Evolutionary conservation across 2,113 vertebrate species (phyloP).

Genomic region (Daphoenositta chrysoptera): DNA sequence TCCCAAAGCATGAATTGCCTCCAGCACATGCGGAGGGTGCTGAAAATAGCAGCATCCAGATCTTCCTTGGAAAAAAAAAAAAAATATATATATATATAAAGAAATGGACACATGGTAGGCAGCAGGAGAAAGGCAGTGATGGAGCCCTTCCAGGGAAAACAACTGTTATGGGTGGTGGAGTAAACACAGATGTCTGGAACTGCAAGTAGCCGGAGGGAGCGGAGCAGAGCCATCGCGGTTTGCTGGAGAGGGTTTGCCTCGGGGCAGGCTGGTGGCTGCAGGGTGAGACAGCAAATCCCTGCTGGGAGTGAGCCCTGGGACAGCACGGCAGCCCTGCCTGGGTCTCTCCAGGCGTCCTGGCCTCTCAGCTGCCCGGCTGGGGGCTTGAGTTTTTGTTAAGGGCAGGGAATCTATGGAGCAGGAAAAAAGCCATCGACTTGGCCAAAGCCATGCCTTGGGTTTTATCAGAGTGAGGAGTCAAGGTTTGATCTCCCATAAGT

Average conservation of each 20-base stretch:
- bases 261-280: background rate
- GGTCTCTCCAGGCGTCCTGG: background rate
- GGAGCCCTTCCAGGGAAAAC: slow-evolving; percentile 50
- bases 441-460: background rate
- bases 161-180: slow-evolving; percentile 18
- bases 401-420: background rate
- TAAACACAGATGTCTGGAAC: slow-evolving; percentile 50
- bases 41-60: slow-evolving; percentile 43
- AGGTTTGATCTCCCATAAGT: background rate
- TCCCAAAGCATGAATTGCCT: slow-evolving; percentile 21
- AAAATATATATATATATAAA: background rate
- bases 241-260: background rate
- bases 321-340: background rate
- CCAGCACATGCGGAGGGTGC: slow-evolving; percentile 18
- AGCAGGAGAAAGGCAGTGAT: slow-evolving; percentile 57
- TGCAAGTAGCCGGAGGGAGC: background rate
- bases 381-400: background rate
- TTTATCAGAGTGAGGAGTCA: background rate
- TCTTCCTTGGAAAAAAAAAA: background rate
- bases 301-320: background rate
- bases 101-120: slow-evolving; percentile 47
- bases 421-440: background rate
- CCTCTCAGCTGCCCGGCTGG: fast-evolving
- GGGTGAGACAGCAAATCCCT: background rate
- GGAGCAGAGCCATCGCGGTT: background rate